Percentiles rank a stretch among this genome's conserved stretches.
Conservation (phyloP, 1,140 invertebrate genomes). For the Lordiphosa stackelbergi region DNA sequence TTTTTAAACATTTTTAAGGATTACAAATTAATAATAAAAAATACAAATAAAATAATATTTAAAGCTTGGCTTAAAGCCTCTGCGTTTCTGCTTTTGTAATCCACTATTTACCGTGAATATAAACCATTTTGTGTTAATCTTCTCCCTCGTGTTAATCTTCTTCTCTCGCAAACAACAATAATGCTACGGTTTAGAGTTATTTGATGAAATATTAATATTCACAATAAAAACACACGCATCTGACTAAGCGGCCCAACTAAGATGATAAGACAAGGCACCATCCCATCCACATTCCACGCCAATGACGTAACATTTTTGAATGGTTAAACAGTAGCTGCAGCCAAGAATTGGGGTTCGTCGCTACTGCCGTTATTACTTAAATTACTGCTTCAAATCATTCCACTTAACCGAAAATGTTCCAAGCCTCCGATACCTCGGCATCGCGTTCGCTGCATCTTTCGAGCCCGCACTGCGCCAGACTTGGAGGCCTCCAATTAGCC, state of each 20-base stretch:
- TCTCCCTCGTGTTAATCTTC: too few species aligned
- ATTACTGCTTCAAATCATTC: conserved; percentile 69
- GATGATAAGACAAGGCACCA: conserved; percentile 26
- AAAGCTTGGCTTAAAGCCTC: too few species aligned
- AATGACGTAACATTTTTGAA: conserved; percentile 60
- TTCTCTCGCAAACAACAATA: too few species aligned
- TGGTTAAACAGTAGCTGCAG: conserved; percentile 66
- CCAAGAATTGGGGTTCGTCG: conserved; percentile 58
- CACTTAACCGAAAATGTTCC: conserved; percentile 61
- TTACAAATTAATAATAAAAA: too few species aligned
- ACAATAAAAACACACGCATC: background rate
- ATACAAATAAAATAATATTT: too few species aligned
- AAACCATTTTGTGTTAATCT: too few species aligned
- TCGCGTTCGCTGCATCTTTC: conserved; percentile 10
- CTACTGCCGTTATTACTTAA: conserved; percentile 62
- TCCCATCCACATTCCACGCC: conserved; percentile 47
- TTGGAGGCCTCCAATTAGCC: conserved; percentile 58
- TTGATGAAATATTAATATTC: too few species aligned
- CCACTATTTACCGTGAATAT: too few species aligned
- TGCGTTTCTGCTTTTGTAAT: too few species aligned
- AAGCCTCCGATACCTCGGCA: conserved; percentile 20
- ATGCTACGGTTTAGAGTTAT: too few species aligned
- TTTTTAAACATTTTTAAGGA: too few species aligned
- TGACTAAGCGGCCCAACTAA: conserved; percentile 2
- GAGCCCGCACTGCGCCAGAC: conserved; percentile 19